Evolutionary conservation across 2,888 invertebrate genomes (phyloP), one percentile per base, ranked within the genome.

Genomic region (Phania funesta): DNA sequence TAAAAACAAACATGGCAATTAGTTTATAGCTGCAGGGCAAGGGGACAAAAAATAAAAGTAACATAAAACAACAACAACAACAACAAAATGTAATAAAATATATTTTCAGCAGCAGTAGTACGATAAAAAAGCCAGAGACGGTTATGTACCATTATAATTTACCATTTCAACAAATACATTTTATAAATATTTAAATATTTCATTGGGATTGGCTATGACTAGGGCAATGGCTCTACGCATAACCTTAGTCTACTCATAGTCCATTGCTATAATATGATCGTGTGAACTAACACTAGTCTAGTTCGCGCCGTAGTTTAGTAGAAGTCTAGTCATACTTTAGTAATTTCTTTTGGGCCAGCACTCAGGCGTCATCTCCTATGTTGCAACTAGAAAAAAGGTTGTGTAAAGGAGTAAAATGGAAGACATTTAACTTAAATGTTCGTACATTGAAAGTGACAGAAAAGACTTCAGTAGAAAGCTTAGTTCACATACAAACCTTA

Each of bases 21-120:
- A 77, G 77, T 77, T 77, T 70, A 77, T 56, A 54, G 77, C 77
- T 77, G 62, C 68, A 70, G 77, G 77, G 70, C 77, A 77, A 77
- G 68, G 70, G 77, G 70, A 62, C 77, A 77, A 77, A 77, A 54
- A 68, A 70, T 54, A 70, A 70, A 70, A 77, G 76, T 76, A 68
- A 68, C 54, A 76, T 22, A 24, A 50, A 11, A 38, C 22, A 38
- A 24, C 22, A 46, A 32, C 13, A n/a, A n/a, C n/a, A 48, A 29
- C 16, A 64, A 18, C 11, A 62, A 46, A 32, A 26, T 11, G 7
- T 44, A 7, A 29, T 20, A 46, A 18, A 20, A 48, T 16, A 16
- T 11, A n/a, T 24, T 65, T 32, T 9, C 44, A 56, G 20, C 16
- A 60, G 41, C 26, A 41, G 16, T 7, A 8, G n/a, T 18, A 18